phyloP scores from a whole-genome alignment of 2,888 invertebrate genomes.

The Callyntrura sp. region DNA sequence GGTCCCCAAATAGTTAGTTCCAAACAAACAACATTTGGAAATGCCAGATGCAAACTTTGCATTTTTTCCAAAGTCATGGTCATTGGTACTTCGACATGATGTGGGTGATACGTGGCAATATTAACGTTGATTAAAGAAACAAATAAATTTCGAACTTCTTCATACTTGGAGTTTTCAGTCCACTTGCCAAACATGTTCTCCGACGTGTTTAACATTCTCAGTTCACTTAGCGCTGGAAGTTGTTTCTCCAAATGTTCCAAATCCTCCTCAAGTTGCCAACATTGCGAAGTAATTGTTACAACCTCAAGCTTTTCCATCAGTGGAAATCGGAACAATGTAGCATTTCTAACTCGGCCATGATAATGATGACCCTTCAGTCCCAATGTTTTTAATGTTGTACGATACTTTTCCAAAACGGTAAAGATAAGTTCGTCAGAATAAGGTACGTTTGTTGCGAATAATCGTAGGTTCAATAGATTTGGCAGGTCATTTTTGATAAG shows the following conservation, averaged over 20 bases:
- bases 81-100: conserved; percentile 11
- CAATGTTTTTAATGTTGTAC: not conserved
- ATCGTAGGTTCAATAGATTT: not conserved
- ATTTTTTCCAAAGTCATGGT: conserved; percentile 29
- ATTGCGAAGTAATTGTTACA: conserved; percentile 1
- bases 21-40: conserved; percentile 47
- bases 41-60: conserved; percentile 49
- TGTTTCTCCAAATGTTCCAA: not conserved
- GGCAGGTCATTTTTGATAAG: conserved; percentile 29
- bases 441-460: not conserved
- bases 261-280: conserved; percentile 55
- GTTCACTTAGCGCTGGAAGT: conserved; percentile 28
- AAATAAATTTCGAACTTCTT: not conserved
- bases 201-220: conserved; percentile 7
- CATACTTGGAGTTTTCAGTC: conserved; percentile 25
- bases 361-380: conserved; percentile 22
- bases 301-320: conserved; percentile 35
- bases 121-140: conserved; percentile 36
- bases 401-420: conserved; percentile 14
- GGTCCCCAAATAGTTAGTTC: conserved; percentile 36
- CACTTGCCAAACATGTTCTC: conserved; percentile 28
- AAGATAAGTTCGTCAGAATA: conserved; percentile 17
- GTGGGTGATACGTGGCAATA: not conserved
- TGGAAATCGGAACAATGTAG: conserved; percentile 48
- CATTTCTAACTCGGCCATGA: not conserved